These are phyloP conservation scores for Cebidichthys violaceus DNA, from an alignment of 2,113 vertebrate genomes.

Conservation along the genomic window DNA sequence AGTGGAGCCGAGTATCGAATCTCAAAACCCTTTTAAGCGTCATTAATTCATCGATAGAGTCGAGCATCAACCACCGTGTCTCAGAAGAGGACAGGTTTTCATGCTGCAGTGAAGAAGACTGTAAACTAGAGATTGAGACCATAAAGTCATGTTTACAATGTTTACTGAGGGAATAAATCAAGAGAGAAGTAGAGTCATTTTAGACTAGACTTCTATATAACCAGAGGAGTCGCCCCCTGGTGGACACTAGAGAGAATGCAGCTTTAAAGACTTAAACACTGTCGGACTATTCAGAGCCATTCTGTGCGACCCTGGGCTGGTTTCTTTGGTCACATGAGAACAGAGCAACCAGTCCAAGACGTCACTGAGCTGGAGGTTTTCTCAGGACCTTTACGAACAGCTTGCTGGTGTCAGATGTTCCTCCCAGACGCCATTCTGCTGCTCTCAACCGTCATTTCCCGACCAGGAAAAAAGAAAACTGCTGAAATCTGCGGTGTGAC, in stretches of 20 bases:
- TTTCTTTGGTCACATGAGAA: slow-evolving; percentile 30
- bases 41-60: too few relatives aligned
- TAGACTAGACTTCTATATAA: too few relatives aligned
- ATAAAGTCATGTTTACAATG: too few relatives aligned
- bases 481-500: background rate
- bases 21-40: background rate
- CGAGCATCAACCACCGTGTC: too few relatives aligned
- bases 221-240: too few relatives aligned
- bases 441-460: slow-evolving; percentile 2
- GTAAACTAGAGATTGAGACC: too few relatives aligned
- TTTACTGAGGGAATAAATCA: too few relatives aligned
- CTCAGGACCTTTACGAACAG: background rate
- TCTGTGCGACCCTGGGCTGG: background rate
- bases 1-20: background rate
- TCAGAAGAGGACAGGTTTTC: too few relatives aligned
- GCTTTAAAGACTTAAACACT: too few relatives aligned
- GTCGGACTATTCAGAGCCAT: background rate
- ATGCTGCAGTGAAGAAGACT: too few relatives aligned
- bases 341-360: slow-evolving; percentile 40
- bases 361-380: slow-evolving; percentile 13
- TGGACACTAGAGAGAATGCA: too few relatives aligned
- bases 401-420: slow-evolving; percentile 16
- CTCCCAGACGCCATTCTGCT: background rate
- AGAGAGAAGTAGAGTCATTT: too few relatives aligned
- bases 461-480: background rate